phyloP scores from a whole-genome alignment of 2,113 vertebrate species.

The Peromyscus polionotus region DNA sequence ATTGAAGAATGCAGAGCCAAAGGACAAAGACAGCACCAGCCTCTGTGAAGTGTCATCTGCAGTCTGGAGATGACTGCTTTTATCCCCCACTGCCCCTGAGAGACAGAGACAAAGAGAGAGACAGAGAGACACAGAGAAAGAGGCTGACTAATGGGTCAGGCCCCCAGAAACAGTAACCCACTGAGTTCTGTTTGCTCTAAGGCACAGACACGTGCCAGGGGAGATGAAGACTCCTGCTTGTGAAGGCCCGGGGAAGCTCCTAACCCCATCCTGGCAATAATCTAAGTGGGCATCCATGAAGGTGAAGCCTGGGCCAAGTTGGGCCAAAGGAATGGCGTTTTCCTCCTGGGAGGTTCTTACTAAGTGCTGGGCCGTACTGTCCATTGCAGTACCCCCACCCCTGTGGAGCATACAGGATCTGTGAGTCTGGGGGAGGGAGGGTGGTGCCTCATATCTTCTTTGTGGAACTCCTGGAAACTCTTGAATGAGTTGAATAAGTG shows the following conservation, averaged over 20 bases:
- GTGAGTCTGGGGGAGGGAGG: not conserved
- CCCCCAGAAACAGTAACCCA: not conserved
- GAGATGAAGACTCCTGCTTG: not conserved
- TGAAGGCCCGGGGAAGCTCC: not conserved
- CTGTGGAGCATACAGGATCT: too few relatives aligned
- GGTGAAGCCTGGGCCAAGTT: not conserved
- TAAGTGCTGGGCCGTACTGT: not conserved
- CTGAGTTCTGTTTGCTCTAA: conserved; percentile 22
- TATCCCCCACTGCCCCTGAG: not conserved
- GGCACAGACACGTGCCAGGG: not conserved
- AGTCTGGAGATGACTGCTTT: not conserved
- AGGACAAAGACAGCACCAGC: not conserved
- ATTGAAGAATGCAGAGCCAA: not conserved
- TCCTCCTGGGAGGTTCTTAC: not conserved
- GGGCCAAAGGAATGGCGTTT: not conserved
- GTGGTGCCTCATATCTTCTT: not conserved
- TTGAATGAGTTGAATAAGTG: conserved; percentile 70
- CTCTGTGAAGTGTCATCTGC: not conserved
- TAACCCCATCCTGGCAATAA: not conserved
- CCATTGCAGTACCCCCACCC: not conserved
- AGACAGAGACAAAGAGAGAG: too few relatives aligned
- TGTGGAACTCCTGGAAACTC: conserved; percentile 53
- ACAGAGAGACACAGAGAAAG: too few relatives aligned
- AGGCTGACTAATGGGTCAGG: not conserved
- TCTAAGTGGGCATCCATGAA: not conserved